Base-by-base conservation (phyloP, 2,113 vertebrate species). In the Delphinapterus leucas region DNA sequence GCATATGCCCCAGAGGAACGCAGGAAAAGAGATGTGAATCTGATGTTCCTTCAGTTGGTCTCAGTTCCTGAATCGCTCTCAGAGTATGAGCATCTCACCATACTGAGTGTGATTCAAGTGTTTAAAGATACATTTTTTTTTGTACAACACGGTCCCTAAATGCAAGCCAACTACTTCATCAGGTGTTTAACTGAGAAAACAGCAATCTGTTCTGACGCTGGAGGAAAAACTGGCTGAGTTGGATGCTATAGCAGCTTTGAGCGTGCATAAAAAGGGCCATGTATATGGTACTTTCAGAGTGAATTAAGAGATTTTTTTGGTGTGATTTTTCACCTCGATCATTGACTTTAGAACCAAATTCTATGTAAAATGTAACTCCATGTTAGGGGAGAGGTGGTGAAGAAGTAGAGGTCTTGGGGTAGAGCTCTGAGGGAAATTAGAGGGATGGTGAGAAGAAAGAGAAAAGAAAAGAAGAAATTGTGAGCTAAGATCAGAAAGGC, bases 171-270 rank as follows among this genome's bases (percentile, higher is more conserved):
- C 92, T 92, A 71, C 94, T 97, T 97, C 92, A 97, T 97, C 98
- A 98, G 98, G 98, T 98, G 92, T 97, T 97, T 95, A 97, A 61
- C 95, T 90, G 96, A 96, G 97, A 97, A 98, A 97, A 97, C 97
- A 96, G 93, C 97, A 97, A 98, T 98, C 97, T 97, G 97, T 94
- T 97, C 90, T 65, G 88, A 92, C 4, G 83, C 95, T 97, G 92
- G 83, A 97, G 80, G 84, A 90, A 97, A 97, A 97, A 92, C 92
- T 95, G 92, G 97, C 96, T 97, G 97, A 97, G 90, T 71, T 97
- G 94, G 97, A 97, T 95, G 92, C 94, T 33, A 73, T 49, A 76
- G 41, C 80, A 97, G 90, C 90, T 60, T 95, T 31, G 49, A 87
- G 81, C 6, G 38, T 55, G 76, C 80, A 90, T 92, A 92, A 92